phyloP scores from a whole-genome alignment of 2,113 vertebrate species.

The Canis aureus region DNA sequence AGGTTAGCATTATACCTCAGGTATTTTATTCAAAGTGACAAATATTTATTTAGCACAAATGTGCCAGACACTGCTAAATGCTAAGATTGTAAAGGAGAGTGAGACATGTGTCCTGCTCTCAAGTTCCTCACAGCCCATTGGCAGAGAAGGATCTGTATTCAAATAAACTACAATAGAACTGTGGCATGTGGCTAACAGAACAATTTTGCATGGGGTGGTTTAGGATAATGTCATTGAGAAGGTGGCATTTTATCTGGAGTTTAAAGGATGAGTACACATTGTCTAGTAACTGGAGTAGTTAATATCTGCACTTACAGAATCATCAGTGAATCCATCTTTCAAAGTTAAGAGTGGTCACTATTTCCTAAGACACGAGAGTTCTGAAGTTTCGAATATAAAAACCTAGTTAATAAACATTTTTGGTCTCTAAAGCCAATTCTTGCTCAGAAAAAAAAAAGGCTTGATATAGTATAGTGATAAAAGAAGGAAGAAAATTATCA shows the following conservation, averaged over 20 bases:
- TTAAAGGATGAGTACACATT: constrained; percentile 28
- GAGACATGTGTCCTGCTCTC: not conserved
- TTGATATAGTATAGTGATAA: constrained; percentile 17
- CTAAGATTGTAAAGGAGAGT: constrained; percentile 39
- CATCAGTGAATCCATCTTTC: constrained; percentile 37
- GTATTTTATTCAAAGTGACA: constrained; percentile 34
- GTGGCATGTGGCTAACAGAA: not conserved
- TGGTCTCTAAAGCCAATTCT: constrained; percentile 53
- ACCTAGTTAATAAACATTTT: constrained; percentile 30
- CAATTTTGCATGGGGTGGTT: not conserved
- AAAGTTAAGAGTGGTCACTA: constrained; percentile 43
- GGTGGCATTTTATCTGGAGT: constrained; percentile 34
- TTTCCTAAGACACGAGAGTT: constrained; percentile 50
- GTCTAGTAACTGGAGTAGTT: constrained; percentile 37
- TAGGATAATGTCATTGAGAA: constrained; percentile 42
- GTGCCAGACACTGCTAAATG: constrained; percentile 19
- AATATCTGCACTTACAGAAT: constrained; percentile 35
- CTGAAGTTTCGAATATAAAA: constrained; percentile 57
- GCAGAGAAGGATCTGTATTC: not conserved
- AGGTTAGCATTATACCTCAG: not conserved
- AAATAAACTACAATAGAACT: not conserved
- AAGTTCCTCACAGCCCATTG: not conserved
- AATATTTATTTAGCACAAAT: constrained; percentile 39
- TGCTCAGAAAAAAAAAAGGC: not conserved
- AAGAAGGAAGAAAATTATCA: constrained; percentile 54